Evolutionary conservation across 2,113 vertebrate genomes (phyloP), one percentile per base, ranked within the genome.

Genomic region (Onychostoma macrolepis): DNA sequence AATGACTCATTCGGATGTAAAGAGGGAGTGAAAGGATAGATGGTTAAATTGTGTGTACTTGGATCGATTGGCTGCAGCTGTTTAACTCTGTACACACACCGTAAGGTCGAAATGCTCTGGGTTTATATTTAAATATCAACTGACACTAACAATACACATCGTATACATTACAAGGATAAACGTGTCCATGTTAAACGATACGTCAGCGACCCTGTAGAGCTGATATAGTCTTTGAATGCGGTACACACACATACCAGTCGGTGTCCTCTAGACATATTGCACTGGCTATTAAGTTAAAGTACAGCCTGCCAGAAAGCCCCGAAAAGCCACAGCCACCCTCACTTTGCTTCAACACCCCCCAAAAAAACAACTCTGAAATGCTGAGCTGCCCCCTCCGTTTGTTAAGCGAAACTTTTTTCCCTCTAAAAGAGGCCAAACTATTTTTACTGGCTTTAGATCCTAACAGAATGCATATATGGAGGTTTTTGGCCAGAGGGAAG

Each of bases 391-490:
- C 85, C n/a, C 53, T 82, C 17, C 1, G 8, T 58, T 58, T 56
- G 24, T 81, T 58, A 74, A 82, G 36, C 33, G 41, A 86, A 71
- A 86, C 80, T 45, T 38, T 56, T 80, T 36, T 36, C 74, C 33
- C 43, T 24, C 36, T 81, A 43, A 76, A 83, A 45, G 69, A 87
- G 65, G 82, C 79, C 86, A 71, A 76, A 83, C 36, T 87, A 74
- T 50, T 83, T 87, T 83, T 87, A 83, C 45, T 83, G 86, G 71
- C 80, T 33, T 63, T 28, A n/a, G 61, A 63, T 74, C 80, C 38
- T 50, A 24, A 83, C 45, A 83, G n/a, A 83, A 87, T 81, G 61
- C 86, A 79, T 77, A 80, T 41, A 84, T 84, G 75, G 74, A 83
- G 75, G 71, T 87, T 79, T 87, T 79, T 78, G 61, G 80, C 86